Evolutionary conservation across 2,113 vertebrate genomes (phyloP).

Genomic region (Stictonetta naevosa): DNA sequence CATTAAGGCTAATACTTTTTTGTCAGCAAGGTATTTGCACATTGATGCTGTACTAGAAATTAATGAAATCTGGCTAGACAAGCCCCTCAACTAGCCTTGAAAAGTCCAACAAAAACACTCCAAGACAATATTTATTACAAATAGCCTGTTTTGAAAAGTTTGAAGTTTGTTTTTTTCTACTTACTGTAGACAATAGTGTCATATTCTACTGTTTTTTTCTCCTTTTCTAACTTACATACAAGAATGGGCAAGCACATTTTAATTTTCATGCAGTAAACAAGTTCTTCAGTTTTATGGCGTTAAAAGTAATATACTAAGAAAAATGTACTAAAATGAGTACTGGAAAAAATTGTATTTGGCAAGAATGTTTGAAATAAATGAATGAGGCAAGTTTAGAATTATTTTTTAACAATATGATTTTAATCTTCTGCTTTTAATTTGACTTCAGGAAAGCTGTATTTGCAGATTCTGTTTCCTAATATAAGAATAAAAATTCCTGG

Average conservation of each 20-base stretch:
- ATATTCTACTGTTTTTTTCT: background rate
- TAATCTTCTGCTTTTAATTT: background rate
- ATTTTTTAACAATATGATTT: background rate
- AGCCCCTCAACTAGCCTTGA: background rate
- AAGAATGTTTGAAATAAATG: background rate
- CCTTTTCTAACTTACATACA: background rate
- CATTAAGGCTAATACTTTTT: background rate
- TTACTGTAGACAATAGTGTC: background rate
- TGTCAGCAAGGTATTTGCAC: background rate
- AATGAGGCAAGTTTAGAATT: background rate
- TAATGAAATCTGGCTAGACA: background rate
- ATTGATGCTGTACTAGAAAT: background rate
- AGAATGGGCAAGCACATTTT: background rate
- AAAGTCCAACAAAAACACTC: background rate
- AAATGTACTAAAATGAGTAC: background rate
- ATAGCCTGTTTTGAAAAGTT: background rate
- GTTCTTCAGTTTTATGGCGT: background rate
- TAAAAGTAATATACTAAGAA: background rate
- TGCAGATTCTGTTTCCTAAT: background rate
- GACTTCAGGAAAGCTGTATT: background rate
- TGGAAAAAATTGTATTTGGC: background rate
- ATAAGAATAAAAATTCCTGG: background rate
- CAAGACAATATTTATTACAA: background rate
- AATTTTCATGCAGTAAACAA: background rate
- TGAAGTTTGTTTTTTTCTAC: background rate